Percentiles rank a stretch among this genome's conserved stretches.
phyloP scores from a whole-genome alignment of 2,113 vertebrate genomes.

The Pitta sordida region DNA sequence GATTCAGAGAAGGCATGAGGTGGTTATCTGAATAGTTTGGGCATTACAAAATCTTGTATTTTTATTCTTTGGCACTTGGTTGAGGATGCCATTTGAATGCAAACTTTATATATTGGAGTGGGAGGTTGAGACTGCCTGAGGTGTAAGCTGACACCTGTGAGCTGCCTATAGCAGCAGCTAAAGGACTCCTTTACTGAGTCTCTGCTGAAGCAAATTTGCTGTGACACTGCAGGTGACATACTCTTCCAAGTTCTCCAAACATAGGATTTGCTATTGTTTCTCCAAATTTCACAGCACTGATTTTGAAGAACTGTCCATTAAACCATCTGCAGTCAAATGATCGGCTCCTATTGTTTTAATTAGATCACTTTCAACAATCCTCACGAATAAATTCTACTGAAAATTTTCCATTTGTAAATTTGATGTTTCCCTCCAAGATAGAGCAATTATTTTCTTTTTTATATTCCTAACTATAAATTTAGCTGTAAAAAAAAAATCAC shows the following conservation, averaged over 20 bases:
- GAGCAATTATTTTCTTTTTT: background rate
- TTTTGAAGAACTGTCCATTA: background rate
- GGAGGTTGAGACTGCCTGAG: background rate
- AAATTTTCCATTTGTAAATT: background rate
- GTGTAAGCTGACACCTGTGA: background rate
- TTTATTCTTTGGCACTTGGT: background rate
- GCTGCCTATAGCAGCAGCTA: background rate
- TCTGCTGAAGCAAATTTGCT: background rate
- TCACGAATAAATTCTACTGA: background rate
- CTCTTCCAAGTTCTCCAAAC: background rate
- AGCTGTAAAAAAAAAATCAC: background rate
- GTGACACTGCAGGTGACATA: background rate
- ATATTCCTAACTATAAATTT: background rate
- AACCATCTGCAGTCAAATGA: background rate
- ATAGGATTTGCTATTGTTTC: background rate
- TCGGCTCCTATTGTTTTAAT: background rate
- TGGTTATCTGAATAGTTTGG: background rate
- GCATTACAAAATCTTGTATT: background rate
- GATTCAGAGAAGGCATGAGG: background rate
- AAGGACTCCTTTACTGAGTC: background rate
- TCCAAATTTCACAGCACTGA: background rate
- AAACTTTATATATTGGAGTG: background rate
- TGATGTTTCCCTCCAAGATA: background rate
- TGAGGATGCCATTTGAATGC: background rate
- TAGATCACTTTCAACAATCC: background rate